Percentiles rank a stretch among this genome's conserved stretches.
Evolutionary conservation across 2,888 invertebrate species (phyloP).

Genomic region (Aphodius granarius): DNA sequence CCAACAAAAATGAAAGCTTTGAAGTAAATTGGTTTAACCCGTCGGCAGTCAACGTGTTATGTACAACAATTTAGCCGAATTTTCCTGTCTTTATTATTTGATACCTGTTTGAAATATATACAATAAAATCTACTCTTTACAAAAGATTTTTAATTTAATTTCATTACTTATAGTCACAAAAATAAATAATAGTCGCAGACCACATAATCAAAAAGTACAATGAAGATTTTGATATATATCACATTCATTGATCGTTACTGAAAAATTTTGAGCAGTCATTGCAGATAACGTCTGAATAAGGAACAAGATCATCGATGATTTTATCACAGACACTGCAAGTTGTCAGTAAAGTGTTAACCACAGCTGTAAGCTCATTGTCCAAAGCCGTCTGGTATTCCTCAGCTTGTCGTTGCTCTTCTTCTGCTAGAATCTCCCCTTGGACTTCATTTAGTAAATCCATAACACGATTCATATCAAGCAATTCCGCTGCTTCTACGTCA

Average conservation of each 20-base stretch:
- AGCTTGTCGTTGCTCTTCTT: constrained; percentile 36
- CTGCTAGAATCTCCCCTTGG: constrained; percentile 32
- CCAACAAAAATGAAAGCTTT: no score
- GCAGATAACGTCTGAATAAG: constrained; percentile 34
- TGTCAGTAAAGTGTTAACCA: constrained; percentile 33
- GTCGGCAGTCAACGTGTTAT: no score
- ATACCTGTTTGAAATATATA: no score
- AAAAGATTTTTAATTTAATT: neutral
- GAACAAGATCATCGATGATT: constrained; percentile 18
- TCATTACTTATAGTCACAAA: neutral
- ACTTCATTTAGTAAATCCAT: constrained; percentile 38
- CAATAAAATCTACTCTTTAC: neutral
- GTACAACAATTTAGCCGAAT: no score
- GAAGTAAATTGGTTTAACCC: no score
- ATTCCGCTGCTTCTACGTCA: constrained; percentile 30
- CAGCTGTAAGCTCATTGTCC: constrained; percentile 36
- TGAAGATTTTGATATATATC: neutral
- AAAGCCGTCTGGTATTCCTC: constrained; percentile 32
- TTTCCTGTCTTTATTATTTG: no score
- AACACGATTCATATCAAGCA: constrained; percentile 39
- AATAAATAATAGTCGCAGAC: neutral
- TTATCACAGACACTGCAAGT: constrained; percentile 39
- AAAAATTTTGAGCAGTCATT: constrained; percentile 34
- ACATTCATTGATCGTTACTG: constrained; percentile 8
- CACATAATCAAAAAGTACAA: neutral